Percentiles rank a stretch among this genome's conserved stretches.
phyloP scores from a whole-genome alignment of 2,797 vertebrate genomes.

The Channallabes apus region DNA sequence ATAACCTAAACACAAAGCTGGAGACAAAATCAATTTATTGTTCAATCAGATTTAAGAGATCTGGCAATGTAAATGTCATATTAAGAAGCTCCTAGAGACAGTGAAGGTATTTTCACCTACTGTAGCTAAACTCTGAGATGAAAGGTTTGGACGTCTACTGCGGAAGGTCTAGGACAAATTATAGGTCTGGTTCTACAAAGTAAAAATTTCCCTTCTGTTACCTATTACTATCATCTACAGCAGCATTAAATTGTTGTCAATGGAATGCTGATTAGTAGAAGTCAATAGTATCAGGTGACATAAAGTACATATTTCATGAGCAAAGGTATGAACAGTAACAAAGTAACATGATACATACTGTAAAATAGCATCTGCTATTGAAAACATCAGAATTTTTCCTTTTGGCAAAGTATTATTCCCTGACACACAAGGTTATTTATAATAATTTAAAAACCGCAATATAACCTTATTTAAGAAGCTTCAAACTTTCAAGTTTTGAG shows the following conservation, averaged over 20 bases:
- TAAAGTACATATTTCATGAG: neutral
- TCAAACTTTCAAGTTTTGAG: too few relatives aligned
- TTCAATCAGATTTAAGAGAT: too few relatives aligned
- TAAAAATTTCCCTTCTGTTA: neutral
- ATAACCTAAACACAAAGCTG: too few relatives aligned
- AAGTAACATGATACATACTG: too few relatives aligned
- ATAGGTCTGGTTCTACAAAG: neutral
- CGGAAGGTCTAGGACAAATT: neutral
- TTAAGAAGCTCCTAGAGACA: neutral
- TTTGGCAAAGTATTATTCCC: too few relatives aligned
- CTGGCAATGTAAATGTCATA: neutral
- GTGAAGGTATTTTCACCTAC: neutral
- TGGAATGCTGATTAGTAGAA: neutral
- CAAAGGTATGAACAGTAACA: neutral
- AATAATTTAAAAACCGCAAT: too few relatives aligned
- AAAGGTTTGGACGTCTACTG: neutral
- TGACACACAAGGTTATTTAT: too few relatives aligned
- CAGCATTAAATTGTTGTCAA: neutral
- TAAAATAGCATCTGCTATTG: too few relatives aligned
- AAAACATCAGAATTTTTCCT: too few relatives aligned
- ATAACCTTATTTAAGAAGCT: too few relatives aligned
- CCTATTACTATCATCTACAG: neutral
- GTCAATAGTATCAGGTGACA: neutral
- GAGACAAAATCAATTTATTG: too few relatives aligned
- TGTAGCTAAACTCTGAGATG: neutral